phyloP scores from a whole-genome alignment of 2,113 vertebrate genomes.

The Sarotherodon lohbergeri region DNA sequence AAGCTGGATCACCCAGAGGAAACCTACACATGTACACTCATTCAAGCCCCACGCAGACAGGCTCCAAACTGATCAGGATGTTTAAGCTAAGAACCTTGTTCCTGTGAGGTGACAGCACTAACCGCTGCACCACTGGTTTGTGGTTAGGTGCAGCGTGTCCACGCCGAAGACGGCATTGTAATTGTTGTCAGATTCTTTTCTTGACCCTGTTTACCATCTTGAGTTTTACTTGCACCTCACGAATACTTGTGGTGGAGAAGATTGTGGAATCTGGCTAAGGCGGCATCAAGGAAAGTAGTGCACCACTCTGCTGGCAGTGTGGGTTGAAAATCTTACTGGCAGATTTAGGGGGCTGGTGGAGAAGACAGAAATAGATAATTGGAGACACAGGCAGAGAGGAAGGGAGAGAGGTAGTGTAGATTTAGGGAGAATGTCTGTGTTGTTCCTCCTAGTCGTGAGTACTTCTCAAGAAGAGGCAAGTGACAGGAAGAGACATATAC shows the following conservation, averaged over 20 bases:
- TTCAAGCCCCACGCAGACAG: neutral
- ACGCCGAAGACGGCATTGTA: neutral
- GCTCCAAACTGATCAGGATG: neutral
- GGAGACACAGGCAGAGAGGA: constrained; percentile 44
- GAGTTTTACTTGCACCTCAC: constrained; percentile 4
- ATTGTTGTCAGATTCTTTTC: constrained; percentile 6
- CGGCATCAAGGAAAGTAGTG: constrained; percentile 28
- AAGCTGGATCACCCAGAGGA: neutral
- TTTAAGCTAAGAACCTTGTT: neutral
- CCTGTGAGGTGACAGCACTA: neutral
- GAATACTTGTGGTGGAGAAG: neutral
- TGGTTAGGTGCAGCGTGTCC: neutral
- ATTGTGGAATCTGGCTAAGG: constrained; percentile 21
- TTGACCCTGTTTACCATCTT: constrained; percentile 22
- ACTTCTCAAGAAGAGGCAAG: constrained; percentile 23
- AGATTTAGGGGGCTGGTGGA: constrained; percentile 44
- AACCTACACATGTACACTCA: neutral
- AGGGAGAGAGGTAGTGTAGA: constrained; percentile 10
- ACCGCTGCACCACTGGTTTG: neutral
- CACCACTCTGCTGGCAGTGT: constrained; percentile 42
- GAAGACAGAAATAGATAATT: constrained; percentile 59
- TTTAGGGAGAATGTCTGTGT: constrained; percentile 42
- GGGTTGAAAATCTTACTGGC: constrained; percentile 55
- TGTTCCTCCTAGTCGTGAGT: constrained; percentile 6
- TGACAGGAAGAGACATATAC: constrained; percentile 10